phyloP scores from a whole-genome alignment of 23 tunicate species.

The Aplidium turbinatum region DNA sequence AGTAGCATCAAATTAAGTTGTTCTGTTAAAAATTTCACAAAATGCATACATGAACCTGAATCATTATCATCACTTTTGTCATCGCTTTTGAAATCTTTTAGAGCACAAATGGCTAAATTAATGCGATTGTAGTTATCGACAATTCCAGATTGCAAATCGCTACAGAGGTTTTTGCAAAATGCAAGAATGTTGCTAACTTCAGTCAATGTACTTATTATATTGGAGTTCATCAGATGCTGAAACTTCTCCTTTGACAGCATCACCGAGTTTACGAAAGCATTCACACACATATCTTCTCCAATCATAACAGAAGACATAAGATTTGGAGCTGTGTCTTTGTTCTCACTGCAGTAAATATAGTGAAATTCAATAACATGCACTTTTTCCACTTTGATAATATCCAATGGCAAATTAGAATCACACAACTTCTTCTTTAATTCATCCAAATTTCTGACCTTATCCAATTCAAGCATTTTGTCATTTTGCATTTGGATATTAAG shows the following conservation, averaged over 20 bases:
- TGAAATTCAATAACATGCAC: conserved; percentile 1
- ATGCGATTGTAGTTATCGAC: not conserved
- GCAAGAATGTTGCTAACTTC: conserved; percentile 11
- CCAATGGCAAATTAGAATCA: not conserved
- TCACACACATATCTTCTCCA: not conserved
- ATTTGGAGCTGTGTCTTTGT: not conserved
- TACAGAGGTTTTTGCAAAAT: conserved; percentile 14
- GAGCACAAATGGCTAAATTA: conserved; percentile 16
- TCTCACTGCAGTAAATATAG: not conserved
- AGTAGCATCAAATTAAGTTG: not conserved
- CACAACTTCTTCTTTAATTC: conserved; percentile 2
- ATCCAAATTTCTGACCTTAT: not conserved
- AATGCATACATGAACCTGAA: not conserved
- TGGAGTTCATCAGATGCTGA: not conserved
- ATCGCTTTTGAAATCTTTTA: not conserved
- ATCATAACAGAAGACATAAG: conserved; percentile 5
- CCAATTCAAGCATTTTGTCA: not conserved
- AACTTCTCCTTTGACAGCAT: conserved; percentile 4
- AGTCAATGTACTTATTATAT: not conserved
- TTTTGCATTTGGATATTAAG: not conserved
- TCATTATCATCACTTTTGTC: not conserved
- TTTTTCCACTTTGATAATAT: not conserved
- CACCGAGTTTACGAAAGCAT: conserved; percentile 12
- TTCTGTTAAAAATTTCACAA: not conserved
- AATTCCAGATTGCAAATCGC: not conserved